phyloP scores from a whole-genome alignment of 23 tunicate species.

The Trididemnum nubilum region DNA sequence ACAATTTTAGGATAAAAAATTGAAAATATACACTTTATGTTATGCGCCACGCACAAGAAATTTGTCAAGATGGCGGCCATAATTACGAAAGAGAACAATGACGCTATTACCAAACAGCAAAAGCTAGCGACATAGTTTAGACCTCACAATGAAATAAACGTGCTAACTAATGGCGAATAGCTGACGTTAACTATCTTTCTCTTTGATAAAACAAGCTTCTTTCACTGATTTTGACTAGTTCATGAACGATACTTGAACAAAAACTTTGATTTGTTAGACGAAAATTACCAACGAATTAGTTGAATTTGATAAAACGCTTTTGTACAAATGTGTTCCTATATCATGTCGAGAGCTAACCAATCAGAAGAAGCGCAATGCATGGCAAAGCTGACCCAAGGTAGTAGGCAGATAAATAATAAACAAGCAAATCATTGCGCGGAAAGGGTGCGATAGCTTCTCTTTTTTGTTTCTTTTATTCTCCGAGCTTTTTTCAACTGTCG shows the following conservation, averaged over 20 bases:
- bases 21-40: constrained; percentile 49
- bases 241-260: not conserved
- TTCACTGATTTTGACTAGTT: not conserved
- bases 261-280: not conserved
- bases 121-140: constrained; percentile 40
- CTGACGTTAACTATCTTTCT: not conserved
- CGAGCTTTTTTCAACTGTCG: constrained; percentile 27
- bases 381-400: constrained; percentile 63
- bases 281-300: constrained; percentile 39
- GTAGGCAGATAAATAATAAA: constrained; percentile 60
- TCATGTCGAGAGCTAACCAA: constrained; percentile 69
- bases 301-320: constrained; percentile 76
- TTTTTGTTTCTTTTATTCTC: constrained; percentile 43
- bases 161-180: constrained; percentile 8
- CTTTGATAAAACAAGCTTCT: not conserved
- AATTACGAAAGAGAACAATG: constrained; percentile 89
- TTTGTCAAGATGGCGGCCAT: constrained; percentile 80
- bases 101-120: constrained; percentile 50
- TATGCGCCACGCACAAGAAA: constrained; percentile 66
- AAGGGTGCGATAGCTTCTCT: constrained; percentile 41
- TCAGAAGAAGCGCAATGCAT: constrained; percentile 65
- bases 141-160: constrained; percentile 25
- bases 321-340: constrained; percentile 81
- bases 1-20: not conserved
- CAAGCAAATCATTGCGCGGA: constrained; percentile 54